Percentiles rank a stretch among this genome's conserved stretches.
These are phyloP conservation scores for Sander vitreus DNA, from an alignment of 2,113 vertebrate species.

Conservation along the genomic window DNA sequence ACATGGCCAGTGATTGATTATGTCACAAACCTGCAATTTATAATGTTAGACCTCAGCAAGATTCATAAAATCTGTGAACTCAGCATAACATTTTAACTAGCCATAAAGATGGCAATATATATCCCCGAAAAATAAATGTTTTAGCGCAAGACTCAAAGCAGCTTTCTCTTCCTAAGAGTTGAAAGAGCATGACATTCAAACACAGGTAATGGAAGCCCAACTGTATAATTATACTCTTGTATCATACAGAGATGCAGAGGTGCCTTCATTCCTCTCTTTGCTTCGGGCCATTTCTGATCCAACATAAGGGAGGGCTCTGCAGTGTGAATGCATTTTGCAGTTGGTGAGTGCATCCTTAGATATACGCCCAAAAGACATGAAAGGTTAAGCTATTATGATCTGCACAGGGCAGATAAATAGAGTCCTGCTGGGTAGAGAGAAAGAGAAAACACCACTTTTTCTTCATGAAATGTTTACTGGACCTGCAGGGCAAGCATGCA, in stretches of 20 bases:
- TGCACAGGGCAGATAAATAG: slow-evolving; percentile 56
- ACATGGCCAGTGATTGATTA: slow-evolving; percentile 40
- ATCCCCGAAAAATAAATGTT: slow-evolving; percentile 51
- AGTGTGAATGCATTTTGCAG: slow-evolving; percentile 50
- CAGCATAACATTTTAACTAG: slow-evolving; percentile 58
- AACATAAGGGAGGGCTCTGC: slow-evolving; percentile 2
- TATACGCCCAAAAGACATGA: slow-evolving; percentile 55
- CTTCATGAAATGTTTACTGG: slow-evolving; percentile 54
- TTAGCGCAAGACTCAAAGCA: slow-evolving; percentile 26
- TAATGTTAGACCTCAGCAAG: slow-evolving; percentile 21
- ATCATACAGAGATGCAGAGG: slow-evolving; percentile 37
- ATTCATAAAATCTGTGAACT: slow-evolving; percentile 39
- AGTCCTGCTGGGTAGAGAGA: slow-evolving; percentile 47
- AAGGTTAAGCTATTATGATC: slow-evolving; percentile 63
- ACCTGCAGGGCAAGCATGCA: slow-evolving; percentile 53
- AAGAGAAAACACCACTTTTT: slow-evolving; percentile 52
- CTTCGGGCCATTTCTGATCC: slow-evolving; percentile 59
- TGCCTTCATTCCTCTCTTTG: slow-evolving; percentile 33
- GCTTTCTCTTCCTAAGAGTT: slow-evolving; percentile 44
- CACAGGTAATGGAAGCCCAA: slow-evolving; percentile 56
- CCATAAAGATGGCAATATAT: slow-evolving; percentile 33
- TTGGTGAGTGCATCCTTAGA: slow-evolving; percentile 33
- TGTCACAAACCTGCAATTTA: slow-evolving; percentile 37
- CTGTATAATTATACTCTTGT: slow-evolving; percentile 61
- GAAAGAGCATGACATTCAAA: slow-evolving; percentile 73